Base-by-base conservation (phyloP, 2,797 vertebrate genomes). In the Cottoperca gobio region DNA sequence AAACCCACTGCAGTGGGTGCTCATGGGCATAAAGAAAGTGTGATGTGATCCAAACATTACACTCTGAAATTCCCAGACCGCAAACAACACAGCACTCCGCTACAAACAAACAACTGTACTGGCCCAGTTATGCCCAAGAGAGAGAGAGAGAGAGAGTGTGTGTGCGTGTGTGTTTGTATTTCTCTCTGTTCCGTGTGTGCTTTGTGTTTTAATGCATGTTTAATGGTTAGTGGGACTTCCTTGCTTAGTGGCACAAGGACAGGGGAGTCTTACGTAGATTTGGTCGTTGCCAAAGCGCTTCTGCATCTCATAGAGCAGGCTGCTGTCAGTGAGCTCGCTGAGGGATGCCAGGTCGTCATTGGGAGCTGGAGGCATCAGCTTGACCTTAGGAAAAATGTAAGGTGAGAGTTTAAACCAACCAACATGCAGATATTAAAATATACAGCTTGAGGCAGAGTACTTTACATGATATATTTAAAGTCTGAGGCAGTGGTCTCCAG, bases 251-350 rank as follows among this genome's bases (percentile, higher is more conserved):
- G 60, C n/a, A 62, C 6, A 42, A 70, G 61, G 31, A 57, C 46
- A 28, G 26, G 2, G 2, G 14, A 33, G 76, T 92, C 97, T 93
- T 93, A 99, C 98, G 7, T 99, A 97, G 87, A 99, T 98, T 92
- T 99, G 98, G 89, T 98, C 94, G 11, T 98, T 99, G 72, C 92
- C 95, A 35, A 97, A 99, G 76, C 98, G 97, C 76, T 99, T 99
- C 91, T 99, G 97, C 90, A 99, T 98, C 89, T 99, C 98, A 17
- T 99, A 99, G 24, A 99, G 96, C 23, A 99, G 94, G 85, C 97
- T 98, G 94, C 96, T 95, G 75, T 98, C 96, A 0, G 96, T 98
- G 35, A 99, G 95, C 88, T 99, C 97, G 7, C 95, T 99, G 91
- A 99, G 95, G 7, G 97, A 98, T 0, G 98, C 96, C 70, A 99